Evolutionary conservation across 1,140 invertebrate species (phyloP).

Genomic region (Lineus longissimus): DNA sequence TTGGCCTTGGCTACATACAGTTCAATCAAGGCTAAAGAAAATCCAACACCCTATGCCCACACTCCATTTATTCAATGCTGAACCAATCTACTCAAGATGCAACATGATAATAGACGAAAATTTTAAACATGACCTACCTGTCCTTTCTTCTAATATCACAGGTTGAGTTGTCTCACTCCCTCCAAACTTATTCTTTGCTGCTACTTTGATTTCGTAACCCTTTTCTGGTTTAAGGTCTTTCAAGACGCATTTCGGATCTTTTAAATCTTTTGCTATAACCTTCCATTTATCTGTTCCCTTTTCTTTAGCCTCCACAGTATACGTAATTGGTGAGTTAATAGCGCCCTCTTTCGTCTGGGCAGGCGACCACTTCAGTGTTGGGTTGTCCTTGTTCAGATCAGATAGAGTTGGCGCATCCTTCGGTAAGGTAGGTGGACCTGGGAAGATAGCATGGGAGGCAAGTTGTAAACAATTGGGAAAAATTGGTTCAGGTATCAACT

Average conservation of each 20-base stretch:
- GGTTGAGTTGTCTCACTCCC: constrained; percentile 72
- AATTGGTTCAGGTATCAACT: constrained; percentile 59
- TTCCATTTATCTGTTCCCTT: constrained; percentile 39
- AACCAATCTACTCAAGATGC: too few species aligned
- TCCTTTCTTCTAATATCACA: constrained; percentile 9
- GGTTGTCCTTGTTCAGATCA: constrained; percentile 76
- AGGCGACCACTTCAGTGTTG: constrained; percentile 87
- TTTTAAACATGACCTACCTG: constrained; percentile 21
- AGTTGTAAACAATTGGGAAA: constrained; percentile 82
- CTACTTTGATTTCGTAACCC: constrained; percentile 92
- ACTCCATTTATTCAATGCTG: too few species aligned
- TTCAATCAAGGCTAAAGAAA: too few species aligned
- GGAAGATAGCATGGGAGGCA: not conserved
- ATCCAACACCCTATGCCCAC: too few species aligned
- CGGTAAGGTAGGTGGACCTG: constrained; percentile 67
- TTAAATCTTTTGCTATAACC: constrained; percentile 30
- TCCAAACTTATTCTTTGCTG: constrained; percentile 95
- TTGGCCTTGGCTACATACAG: too few species aligned
- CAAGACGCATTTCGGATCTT: constrained; percentile 35
- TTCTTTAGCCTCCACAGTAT: constrained; percentile 43
- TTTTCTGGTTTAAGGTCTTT: constrained; percentile 45
- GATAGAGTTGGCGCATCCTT: constrained; percentile 84
- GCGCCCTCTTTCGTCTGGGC: constrained; percentile 59
- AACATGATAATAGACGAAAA: too few species aligned
- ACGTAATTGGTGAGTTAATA: constrained; percentile 40